A percentile compares a stretch with the other conserved stretches of the same genome.
These are phyloP conservation scores for Forbesichthys papilliferus DNA, from an alignment of 2,113 vertebrate species.

Conservation along the genomic window DNA sequence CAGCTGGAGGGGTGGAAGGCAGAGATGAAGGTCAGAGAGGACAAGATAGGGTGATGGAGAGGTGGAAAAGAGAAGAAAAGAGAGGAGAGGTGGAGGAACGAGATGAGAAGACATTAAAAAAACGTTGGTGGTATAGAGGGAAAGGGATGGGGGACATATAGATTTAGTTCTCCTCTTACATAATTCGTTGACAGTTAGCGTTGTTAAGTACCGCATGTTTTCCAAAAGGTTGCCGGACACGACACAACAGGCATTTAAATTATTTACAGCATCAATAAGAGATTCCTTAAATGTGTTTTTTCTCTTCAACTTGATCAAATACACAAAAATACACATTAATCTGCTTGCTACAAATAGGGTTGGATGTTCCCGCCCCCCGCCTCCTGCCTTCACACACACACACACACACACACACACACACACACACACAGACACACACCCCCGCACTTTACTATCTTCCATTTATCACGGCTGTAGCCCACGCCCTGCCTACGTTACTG, in stretches of 20 bases:
- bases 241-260: slow-evolving; percentile 13
- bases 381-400: slow-evolving; percentile 18
- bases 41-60: neutral
- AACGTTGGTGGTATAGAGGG: neutral
- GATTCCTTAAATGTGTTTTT: slow-evolving; percentile 42
- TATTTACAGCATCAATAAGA: slow-evolving; percentile 66
- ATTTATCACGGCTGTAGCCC: slow-evolving; percentile 79
- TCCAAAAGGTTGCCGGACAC: no score
- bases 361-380: slow-evolving; percentile 47
- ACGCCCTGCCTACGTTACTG: slow-evolving; percentile 77
- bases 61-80: neutral
- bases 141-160: neutral
- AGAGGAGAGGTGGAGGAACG: neutral
- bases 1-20: slow-evolving; percentile 74
- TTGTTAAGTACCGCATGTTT: no score
- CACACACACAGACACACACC: slow-evolving; percentile 25
- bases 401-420: slow-evolving; percentile 30
- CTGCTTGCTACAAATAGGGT: slow-evolving; percentile 56
- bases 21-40: slow-evolving; percentile 51
- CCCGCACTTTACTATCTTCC: slow-evolving; percentile 44
- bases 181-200: no score
- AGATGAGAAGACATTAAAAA: neutral
- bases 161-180: no score
- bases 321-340: slow-evolving; percentile 63
- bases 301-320: slow-evolving; percentile 45